Evolutionary conservation across 2,113 vertebrate species (phyloP), one percentile per base, ranked within the genome.

Genomic region (Lepidothrix coronata): DNA sequence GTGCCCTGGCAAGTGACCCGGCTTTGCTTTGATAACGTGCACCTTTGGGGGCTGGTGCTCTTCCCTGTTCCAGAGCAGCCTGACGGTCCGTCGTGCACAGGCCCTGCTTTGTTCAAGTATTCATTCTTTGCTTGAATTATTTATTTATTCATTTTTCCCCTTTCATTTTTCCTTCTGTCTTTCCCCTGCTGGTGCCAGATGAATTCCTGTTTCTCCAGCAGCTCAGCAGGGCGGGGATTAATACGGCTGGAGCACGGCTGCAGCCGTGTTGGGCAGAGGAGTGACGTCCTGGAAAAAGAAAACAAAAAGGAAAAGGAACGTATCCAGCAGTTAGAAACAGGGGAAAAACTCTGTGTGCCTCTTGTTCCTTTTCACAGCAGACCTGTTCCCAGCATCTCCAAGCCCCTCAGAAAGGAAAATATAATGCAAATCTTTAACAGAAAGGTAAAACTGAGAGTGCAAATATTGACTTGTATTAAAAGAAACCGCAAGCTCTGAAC

Each of bases 151-250:
- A 54, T 96, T 94, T 95, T 74, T 17, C 12, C 6, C 5, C 73
- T 67, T 83, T 96, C 97, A 89, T 97, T 98, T 97, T 97, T 93
- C 78, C 80, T 91, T 95, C 92, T 96, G 77, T 97, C 93, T 97
- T 97, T 92, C 91, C 86, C 79, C 87, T n/a, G 85, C 95, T 97
- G 95, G 88, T 96, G 94, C 96, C 88, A 92, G 94, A 97, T 91
- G 95, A 96, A 97, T 98, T 96, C 79, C 73, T 96, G 58, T 95
- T 94, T 96, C 93, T 97, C 89, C 94, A 91, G 91, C 89, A 95
- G 89, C 97, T 95, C 96, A 96, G 97, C 95, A 87, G 95, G 96
- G 93, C 89, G 85, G 72, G 94, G 91, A 97, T 98, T 96, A 96
- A 96, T 97, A 91, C 12, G 51, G 93, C 89, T 96, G 91, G 77